Conservation (phyloP, 2,113 vertebrate species). For the Coregonus clupeaformis region DNA sequence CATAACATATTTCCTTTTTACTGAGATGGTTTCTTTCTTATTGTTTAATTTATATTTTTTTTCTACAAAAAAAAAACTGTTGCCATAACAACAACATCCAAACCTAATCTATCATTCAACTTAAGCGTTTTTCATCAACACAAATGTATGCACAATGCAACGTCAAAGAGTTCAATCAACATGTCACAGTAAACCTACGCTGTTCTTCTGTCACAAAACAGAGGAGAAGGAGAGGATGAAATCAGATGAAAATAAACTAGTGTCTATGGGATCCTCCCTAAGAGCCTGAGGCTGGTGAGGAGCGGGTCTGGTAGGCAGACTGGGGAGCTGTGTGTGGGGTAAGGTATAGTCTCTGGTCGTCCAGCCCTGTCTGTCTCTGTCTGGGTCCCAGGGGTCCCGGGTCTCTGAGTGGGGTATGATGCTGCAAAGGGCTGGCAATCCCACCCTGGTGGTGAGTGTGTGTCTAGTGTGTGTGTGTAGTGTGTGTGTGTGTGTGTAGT, state of each 20-base stretch:
- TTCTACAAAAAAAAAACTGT: not conserved
- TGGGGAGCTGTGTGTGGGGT: not conserved
- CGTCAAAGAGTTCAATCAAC: constrained; percentile 2
- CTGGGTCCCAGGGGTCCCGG: constrained; percentile 17
- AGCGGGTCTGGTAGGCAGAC: not conserved
- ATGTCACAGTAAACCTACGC: no score
- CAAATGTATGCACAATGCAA: constrained; percentile 24
- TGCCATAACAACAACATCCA: not conserved
- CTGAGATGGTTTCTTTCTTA: not conserved
- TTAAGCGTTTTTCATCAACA: not conserved
- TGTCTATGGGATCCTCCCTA: no score
- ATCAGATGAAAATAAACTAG: no score
- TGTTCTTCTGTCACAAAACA: no score
- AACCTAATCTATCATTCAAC: not conserved
- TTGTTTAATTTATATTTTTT: no score
- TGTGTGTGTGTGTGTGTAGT: no score
- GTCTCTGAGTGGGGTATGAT: constrained; percentile 16
- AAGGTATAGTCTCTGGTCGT: no score
- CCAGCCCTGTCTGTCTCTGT: not conserved
- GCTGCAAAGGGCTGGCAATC: constrained; percentile 50
- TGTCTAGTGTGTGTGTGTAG: no score
- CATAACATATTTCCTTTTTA: no score
- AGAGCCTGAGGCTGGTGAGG: no score
- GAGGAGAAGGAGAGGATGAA: no score
- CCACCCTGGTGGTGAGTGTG: not conserved